Conservation (phyloP, 1,140 invertebrate genomes). For the Tetraneura akinire region DNA sequence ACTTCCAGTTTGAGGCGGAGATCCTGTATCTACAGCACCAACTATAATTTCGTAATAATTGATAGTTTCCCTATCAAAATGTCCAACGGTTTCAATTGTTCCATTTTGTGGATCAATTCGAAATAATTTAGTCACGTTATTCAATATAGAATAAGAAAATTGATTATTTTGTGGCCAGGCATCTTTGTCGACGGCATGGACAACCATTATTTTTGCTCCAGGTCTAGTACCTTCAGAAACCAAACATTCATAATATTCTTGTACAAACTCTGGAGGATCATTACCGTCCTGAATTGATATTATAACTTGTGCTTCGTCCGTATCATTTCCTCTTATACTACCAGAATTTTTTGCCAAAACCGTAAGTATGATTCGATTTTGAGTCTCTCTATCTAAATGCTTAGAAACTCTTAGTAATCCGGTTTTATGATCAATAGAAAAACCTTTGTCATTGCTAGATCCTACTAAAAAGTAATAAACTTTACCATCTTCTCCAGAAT, state of each 20-base stretch:
- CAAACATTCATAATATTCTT: conserved; percentile 72
- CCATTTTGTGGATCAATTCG: conserved; percentile 86
- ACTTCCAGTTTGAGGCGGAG: conserved; percentile 84
- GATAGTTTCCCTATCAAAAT: conserved; percentile 80
- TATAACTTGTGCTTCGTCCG: conserved; percentile 90
- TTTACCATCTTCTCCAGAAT: conserved; percentile 86
- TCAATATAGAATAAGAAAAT: conserved; percentile 87
- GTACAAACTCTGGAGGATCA: conserved; percentile 88
- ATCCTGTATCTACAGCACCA: conserved; percentile 85
- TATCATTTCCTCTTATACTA: conserved; percentile 90
- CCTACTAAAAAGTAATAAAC: conserved; percentile 92
- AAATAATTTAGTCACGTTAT: conserved; percentile 79
- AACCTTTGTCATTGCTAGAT: conserved; percentile 88
- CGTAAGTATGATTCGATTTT: conserved; percentile 84
- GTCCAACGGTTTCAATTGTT: conserved; percentile 73
- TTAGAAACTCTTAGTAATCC: conserved; percentile 82
- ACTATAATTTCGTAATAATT: conserved; percentile 78
- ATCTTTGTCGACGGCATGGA: conserved; percentile 89
- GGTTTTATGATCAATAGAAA: conserved; percentile 80
- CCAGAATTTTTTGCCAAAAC: conserved; percentile 94
- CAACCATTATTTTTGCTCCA: conserved; percentile 75
- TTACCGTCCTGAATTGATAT: conserved; percentile 94
- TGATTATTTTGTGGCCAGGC: conserved; percentile 87
- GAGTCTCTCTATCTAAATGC: conserved; percentile 85
- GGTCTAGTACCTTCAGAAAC: conserved; percentile 75